Evolutionary conservation across 2,797 vertebrate species (phyloP).

Genomic region (Nothura maculosa): DNA sequence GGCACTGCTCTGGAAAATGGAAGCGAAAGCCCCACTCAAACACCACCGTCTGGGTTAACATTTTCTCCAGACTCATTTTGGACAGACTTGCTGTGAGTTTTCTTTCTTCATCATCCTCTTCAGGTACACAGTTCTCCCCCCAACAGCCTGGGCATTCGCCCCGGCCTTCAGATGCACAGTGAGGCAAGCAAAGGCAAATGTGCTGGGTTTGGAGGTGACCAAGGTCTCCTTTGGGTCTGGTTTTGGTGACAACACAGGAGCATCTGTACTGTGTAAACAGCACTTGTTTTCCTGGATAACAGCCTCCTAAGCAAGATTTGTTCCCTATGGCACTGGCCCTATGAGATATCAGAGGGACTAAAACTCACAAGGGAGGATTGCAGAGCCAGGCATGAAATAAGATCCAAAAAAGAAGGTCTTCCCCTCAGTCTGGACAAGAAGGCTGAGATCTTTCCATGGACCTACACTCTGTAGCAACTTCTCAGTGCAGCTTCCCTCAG

Average conservation of each 20-base stretch:
- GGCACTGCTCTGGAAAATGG: neutral
- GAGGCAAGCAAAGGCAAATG: neutral
- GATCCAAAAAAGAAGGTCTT: neutral
- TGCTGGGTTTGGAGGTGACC: neutral
- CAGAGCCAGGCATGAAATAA: neutral
- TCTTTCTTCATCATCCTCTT: too few species aligned
- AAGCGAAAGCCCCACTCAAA: neutral
- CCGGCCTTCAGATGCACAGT: neutral
- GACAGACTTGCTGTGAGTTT: neutral
- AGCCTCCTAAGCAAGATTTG: neutral
- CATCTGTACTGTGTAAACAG: too few species aligned
- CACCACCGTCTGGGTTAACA: neutral
- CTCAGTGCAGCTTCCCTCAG: neutral
- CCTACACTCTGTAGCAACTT: accelerated
- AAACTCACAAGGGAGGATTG: neutral
- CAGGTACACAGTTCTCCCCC: neutral
- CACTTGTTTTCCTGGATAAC: neutral
- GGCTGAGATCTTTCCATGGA: neutral
- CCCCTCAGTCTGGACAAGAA: accelerated
- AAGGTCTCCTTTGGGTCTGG: neutral
- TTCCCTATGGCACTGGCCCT: neutral
- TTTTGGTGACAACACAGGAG: neutral
- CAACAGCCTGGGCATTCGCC: neutral
- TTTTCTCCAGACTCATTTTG: neutral
- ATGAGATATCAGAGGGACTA: neutral